phyloP scores from a whole-genome alignment of 2,113 vertebrate species.

The Chiloscyllium plagiosum region DNA sequence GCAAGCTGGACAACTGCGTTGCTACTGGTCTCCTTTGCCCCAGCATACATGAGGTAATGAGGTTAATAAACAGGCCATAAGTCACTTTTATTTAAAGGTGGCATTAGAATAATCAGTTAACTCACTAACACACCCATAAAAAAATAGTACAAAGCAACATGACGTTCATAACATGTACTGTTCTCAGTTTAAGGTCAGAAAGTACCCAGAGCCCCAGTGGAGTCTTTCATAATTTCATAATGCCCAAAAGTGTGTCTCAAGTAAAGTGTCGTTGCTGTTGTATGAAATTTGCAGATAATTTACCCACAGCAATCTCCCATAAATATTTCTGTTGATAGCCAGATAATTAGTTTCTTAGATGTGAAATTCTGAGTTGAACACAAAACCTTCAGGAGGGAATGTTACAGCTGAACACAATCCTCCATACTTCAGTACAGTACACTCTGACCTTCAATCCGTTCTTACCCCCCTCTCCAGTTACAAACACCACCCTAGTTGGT shows the following conservation, averaged over 20 bases:
- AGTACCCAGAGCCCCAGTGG: background rate
- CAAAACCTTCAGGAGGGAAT: background rate
- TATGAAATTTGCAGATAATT: background rate
- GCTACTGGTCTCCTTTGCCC: background rate
- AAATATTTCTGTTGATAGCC: background rate
- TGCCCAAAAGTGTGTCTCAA: background rate
- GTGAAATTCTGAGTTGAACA: background rate
- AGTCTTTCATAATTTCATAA: background rate
- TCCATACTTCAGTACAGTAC: background rate
- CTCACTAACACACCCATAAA: background rate
- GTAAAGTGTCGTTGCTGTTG: background rate
- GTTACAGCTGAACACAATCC: background rate
- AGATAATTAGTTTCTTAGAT: background rate
- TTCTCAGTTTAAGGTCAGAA: background rate
- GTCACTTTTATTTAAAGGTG: background rate
- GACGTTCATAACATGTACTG: background rate
- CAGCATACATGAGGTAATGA: too few species aligned
- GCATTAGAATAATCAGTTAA: background rate
- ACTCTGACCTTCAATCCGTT: constrained; percentile 19
- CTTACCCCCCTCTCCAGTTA: background rate
- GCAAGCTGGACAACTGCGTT: background rate
- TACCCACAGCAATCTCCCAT: background rate
- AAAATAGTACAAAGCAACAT: background rate
- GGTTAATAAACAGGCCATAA: background rate
- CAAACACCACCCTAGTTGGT: background rate